Evolutionary conservation across 2,888 invertebrate genomes (phyloP).

Genomic region (Hirtodrosophila confusa): DNA sequence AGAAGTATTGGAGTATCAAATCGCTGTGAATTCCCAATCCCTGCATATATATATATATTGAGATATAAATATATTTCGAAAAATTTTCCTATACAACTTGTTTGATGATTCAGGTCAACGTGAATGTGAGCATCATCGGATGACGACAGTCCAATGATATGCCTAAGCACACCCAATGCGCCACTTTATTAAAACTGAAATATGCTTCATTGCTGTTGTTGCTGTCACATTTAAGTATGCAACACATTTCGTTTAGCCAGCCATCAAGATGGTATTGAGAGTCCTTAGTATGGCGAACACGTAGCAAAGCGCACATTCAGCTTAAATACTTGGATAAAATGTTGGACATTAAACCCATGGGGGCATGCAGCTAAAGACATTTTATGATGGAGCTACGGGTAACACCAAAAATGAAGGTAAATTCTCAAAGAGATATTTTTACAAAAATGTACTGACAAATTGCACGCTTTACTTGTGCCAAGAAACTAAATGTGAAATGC

Average conservation of each 20-base stretch:
- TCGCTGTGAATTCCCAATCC: not conserved
- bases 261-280: slow-evolving; percentile 47
- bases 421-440: slow-evolving; percentile 16
- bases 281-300: slow-evolving; percentile 64
- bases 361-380: slow-evolving; percentile 27
- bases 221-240: slow-evolving; percentile 66
- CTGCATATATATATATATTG: not conserved
- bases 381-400: slow-evolving; percentile 28
- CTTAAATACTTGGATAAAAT: slow-evolving; percentile 74
- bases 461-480: slow-evolving; percentile 54
- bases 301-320: slow-evolving; percentile 64
- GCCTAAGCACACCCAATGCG: slow-evolving; percentile 50
- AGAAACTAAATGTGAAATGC: slow-evolving; percentile 53
- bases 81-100: slow-evolving; percentile 14
- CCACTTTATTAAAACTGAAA: slow-evolving; percentile 73
- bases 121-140: slow-evolving; percentile 12
- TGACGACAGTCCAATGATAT: slow-evolving; percentile 43
- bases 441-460: slow-evolving; percentile 45
- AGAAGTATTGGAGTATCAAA: not conserved
- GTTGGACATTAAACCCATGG: slow-evolving; percentile 66
- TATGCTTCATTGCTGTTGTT: slow-evolving; percentile 45
- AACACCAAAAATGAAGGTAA: slow-evolving; percentile 16
- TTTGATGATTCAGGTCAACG: slow-evolving; percentile 23
- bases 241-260: slow-evolving; percentile 42
- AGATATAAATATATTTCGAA: slow-evolving; percentile 1